Evolutionary conservation across 2,888 invertebrate genomes (phyloP).

Genomic region (Hypomecis atomaria): DNA sequence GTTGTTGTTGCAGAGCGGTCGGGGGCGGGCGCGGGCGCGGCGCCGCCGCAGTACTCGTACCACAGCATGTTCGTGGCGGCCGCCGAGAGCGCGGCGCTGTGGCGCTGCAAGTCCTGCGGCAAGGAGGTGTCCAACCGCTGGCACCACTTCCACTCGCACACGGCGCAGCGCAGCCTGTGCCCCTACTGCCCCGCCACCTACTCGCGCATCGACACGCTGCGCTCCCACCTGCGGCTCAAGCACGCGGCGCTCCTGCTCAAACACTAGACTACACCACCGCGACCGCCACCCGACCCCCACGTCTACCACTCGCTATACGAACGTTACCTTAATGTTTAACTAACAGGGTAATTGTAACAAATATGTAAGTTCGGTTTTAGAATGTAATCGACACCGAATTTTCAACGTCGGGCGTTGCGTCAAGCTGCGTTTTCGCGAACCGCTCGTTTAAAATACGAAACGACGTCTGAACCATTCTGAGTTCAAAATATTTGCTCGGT

Average conservation of each 20-base stretch:
- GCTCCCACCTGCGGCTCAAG: conserved; percentile 92
- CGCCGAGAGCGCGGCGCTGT: conserved; percentile 88
- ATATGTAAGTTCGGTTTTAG: conserved; percentile 34
- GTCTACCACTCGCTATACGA: conserved; percentile 63
- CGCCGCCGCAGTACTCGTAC: conserved; percentile 86
- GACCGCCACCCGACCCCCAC: conserved; percentile 39
- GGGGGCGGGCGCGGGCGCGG: conserved; percentile 41
- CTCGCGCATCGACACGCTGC: conserved; percentile 94
- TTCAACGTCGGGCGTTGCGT: conserved; percentile 14
- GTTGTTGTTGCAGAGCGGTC: conserved; percentile 37
- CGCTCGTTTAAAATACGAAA: background rate
- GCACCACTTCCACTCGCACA: conserved; percentile 95
- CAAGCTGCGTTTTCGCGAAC: conserved; percentile 6
- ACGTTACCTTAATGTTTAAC: conserved; percentile 67
- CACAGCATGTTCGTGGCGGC: conserved; percentile 93
- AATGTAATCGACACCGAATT: conserved; percentile 33
- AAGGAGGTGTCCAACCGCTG: conserved; percentile 95
- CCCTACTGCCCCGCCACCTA: conserved; percentile 94
- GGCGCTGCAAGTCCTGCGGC: conserved; percentile 93
- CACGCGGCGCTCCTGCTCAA: conserved; percentile 85
- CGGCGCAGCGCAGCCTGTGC: conserved; percentile 91
- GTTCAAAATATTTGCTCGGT: background rate
- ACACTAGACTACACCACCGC: conserved; percentile 58
- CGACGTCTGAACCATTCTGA: background rate
- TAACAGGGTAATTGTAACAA: conserved; percentile 75